Evolutionary conservation across 2,797 vertebrate species (phyloP).

Genomic region (Onychomys torridus): DNA sequence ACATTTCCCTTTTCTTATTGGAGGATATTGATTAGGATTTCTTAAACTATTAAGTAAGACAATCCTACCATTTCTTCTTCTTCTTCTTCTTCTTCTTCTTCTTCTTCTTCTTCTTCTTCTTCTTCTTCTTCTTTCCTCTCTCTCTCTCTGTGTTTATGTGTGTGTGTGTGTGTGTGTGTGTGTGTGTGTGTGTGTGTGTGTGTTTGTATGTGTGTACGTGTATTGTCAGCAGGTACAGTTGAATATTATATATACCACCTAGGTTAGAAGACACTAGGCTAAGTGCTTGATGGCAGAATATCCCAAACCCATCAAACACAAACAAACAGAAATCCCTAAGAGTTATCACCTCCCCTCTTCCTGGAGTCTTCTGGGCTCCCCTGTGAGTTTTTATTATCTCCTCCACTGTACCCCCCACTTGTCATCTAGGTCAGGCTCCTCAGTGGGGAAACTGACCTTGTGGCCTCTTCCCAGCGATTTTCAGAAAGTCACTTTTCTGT

Average conservation of each 20-base stretch:
- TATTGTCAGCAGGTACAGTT: not conserved
- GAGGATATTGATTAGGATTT: conserved; percentile 24
- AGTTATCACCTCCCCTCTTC: not conserved
- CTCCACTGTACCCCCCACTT: not conserved
- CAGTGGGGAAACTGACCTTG: not conserved
- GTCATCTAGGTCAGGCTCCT: not conserved
- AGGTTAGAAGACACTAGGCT: not conserved
- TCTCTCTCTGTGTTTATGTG: not conserved
- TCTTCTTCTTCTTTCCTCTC: too few relatives aligned
- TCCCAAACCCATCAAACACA: not conserved
- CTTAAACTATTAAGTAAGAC: conserved; percentile 22
- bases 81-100: too few relatives aligned
- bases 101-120: too few relatives aligned
- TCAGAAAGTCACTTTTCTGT: not conserved
- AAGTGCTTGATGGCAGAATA: not conserved
- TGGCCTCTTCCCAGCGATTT: not conserved
- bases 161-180: not conserved
- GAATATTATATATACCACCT: not conserved
- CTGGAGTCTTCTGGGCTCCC: not conserved
- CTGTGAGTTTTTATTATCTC: not conserved
- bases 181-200: not conserved
- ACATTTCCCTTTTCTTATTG: conserved; percentile 18
- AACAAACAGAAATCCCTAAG: not conserved
- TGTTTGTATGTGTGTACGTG: not conserved
- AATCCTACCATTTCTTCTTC: not conserved